Percentiles rank a stretch among this genome's conserved stretches.
phyloP scores from a whole-genome alignment of 2,113 vertebrate species.

The Mobula hypostoma region DNA sequence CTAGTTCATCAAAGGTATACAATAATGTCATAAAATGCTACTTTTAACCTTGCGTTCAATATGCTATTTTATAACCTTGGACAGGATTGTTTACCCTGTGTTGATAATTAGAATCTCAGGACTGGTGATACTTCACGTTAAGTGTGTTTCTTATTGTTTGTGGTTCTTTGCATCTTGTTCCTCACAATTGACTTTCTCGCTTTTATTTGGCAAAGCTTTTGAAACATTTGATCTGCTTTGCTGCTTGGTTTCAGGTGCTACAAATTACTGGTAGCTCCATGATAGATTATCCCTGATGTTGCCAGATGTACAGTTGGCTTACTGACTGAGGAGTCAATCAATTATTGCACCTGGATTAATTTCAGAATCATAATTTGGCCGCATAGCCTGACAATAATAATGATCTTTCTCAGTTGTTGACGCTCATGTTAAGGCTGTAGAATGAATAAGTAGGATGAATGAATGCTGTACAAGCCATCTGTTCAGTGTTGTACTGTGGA shows the following conservation, averaged over 20 bases:
- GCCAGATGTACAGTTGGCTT: neutral
- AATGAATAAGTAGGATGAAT: conserved; percentile 31
- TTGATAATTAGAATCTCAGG: conserved; percentile 1
- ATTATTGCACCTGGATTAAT: conserved; percentile 14
- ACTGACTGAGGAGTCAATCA: neutral
- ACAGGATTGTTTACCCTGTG: neutral
- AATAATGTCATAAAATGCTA: neutral
- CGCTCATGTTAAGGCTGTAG: neutral
- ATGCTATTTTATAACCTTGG: neutral
- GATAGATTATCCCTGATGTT: conserved; percentile 11
- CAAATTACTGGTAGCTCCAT: conserved; percentile 25
- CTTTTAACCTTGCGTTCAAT: too few species aligned
- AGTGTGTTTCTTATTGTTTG: conserved; percentile 1
- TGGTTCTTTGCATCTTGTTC: neutral
- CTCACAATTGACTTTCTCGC: neutral
- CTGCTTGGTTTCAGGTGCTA: neutral
- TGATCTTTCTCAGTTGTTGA: neutral
- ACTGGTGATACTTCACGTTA: neutral
- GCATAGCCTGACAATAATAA: conserved; percentile 23
- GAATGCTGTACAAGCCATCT: conserved; percentile 15
- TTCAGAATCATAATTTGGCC: conserved; percentile 1
- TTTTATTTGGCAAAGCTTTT: conserved; percentile 1
- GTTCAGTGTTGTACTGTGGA: neutral
- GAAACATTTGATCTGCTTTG: neutral
- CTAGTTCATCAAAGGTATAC: neutral